Conservation (phyloP, 2,797 vertebrate species). For the Serranus cabrilla region DNA sequence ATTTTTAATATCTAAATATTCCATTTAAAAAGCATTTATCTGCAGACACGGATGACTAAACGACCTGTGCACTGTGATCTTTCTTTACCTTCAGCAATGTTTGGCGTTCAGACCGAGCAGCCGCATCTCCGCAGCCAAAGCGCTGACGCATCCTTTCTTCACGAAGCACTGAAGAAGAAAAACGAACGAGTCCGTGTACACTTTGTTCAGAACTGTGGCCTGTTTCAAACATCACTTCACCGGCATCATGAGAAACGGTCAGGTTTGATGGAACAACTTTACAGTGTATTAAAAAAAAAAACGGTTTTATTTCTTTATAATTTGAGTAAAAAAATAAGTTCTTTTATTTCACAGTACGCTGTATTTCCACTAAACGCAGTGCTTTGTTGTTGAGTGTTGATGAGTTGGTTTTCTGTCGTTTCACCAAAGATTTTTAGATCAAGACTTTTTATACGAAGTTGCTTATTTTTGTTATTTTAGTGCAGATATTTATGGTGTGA, state of each 20-base stretch:
- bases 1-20: no score
- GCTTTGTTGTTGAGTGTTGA: constrained; percentile 43
- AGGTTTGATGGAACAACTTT: background rate
- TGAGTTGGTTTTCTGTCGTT: constrained; percentile 29
- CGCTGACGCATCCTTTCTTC: constrained; percentile 84
- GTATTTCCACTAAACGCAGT: background rate
- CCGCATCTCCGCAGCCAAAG: constrained; percentile 83
- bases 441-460: background rate
- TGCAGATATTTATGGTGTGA: constrained; percentile 60
- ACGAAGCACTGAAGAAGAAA: constrained; percentile 50
- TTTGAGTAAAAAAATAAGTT: constrained; percentile 13
- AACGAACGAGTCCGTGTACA: background rate
- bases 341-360: background rate
- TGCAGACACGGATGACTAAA: no score
- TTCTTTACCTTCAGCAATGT: constrained; percentile 76
- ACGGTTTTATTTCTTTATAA: constrained; percentile 17
- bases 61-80: no score
- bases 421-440: constrained; percentile 13
- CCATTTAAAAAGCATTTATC: no score
- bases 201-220: background rate
- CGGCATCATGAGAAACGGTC: constrained; percentile 49
- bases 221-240: constrained; percentile 11
- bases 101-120: constrained; percentile 79
- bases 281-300: background rate
- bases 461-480: constrained; percentile 40